These are phyloP conservation scores for Trachymyrmex septentrionalis DNA, from an alignment of 1,140 invertebrate genomes.

Conservation along the genomic window DNA sequence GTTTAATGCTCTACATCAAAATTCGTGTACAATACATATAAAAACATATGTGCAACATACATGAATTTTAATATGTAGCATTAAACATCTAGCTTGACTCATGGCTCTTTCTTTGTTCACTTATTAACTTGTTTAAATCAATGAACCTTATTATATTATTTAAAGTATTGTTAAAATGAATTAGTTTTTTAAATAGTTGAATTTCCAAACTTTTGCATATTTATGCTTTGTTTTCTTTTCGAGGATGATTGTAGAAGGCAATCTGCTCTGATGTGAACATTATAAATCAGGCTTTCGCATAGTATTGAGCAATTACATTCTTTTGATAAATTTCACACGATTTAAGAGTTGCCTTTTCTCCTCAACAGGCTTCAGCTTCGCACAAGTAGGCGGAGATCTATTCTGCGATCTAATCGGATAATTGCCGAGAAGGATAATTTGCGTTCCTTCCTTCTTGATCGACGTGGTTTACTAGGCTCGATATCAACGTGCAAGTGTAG, in stretches of 20 bases:
- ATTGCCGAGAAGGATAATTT: conserved; percentile 26
- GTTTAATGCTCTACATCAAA: too few relatives aligned
- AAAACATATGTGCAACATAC: too few relatives aligned
- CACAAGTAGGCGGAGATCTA: conserved; percentile 26
- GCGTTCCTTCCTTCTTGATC: conserved; percentile 9
- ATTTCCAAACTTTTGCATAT: neutral
- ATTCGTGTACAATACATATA: too few relatives aligned
- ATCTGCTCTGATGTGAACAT: neutral
- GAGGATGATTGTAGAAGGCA: neutral
- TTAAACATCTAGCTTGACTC: too few relatives aligned
- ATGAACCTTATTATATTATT: too few relatives aligned
- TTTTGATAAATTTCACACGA: neutral
- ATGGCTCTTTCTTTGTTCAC: too few relatives aligned
- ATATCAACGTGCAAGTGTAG: neutral
- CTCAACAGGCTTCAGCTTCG: neutral
- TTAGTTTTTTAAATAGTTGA: neutral
- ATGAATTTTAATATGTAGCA: too few relatives aligned
- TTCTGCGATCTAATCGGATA: conserved; percentile 51
- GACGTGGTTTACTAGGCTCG: neutral
- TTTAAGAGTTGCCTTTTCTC: neutral
- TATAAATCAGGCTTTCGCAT: neutral
- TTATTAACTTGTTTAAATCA: too few relatives aligned
- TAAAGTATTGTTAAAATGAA: neutral
- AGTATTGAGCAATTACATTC: conserved; percentile 15
- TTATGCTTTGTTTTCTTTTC: neutral